These are phyloP conservation scores for Ennomos quercinarius DNA, from an alignment of 2,888 invertebrate genomes.

Conservation along the genomic window DNA sequence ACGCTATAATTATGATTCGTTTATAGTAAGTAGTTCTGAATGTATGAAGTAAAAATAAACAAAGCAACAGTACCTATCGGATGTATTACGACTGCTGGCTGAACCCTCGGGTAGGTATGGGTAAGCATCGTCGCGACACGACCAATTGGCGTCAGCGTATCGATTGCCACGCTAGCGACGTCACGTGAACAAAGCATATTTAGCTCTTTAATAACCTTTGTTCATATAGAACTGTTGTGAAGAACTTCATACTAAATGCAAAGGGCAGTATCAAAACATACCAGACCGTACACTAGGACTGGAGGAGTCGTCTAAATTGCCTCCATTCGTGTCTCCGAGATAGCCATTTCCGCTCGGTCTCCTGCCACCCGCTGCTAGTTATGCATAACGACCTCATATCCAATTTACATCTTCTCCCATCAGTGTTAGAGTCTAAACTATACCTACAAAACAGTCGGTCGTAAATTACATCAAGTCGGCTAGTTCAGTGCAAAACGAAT, in stretches of 20 bases:
- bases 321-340: conserved; percentile 60
- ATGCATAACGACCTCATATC: conserved; percentile 35
- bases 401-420: conserved; percentile 32
- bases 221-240: conserved; percentile 36
- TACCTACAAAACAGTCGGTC: neutral
- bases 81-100: conserved; percentile 49
- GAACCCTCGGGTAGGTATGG: conserved; percentile 49
- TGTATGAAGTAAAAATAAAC: conserved; percentile 40
- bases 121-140: conserved; percentile 57
- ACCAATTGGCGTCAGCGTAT: conserved; percentile 74
- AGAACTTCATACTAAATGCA: conserved; percentile 17
- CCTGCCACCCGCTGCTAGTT: conserved; percentile 57
- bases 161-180: conserved; percentile 65
- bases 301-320: conserved; percentile 57
- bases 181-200: conserved; percentile 56
- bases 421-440: conserved; percentile 24
- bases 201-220: conserved; percentile 47
- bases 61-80: conserved; percentile 54
- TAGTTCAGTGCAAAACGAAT: conserved; percentile 18
- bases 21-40: conserved; percentile 1
- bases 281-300: conserved; percentile 50
- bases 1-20: conserved; percentile 1
- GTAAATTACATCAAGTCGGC: conserved; percentile 9
- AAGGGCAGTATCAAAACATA: conserved; percentile 46
- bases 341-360: conserved; percentile 70